phyloP scores from a whole-genome alignment of 2,113 vertebrate genomes.

The Collichthys lucidus region DNA sequence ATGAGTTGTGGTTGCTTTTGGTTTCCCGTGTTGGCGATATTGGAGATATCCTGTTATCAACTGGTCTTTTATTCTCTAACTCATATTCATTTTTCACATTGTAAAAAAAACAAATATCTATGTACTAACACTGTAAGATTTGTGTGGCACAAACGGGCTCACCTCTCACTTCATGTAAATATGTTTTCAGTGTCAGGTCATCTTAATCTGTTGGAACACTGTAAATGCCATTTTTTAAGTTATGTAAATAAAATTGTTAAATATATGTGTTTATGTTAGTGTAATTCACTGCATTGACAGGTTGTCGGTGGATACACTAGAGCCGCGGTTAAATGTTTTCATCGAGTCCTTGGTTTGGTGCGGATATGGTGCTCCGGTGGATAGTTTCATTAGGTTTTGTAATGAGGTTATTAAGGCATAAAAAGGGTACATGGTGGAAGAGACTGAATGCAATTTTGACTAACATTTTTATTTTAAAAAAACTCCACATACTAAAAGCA shows the following conservation, averaged over 20 bases:
- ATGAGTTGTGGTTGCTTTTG: conserved; percentile 35
- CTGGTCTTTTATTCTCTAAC: conserved; percentile 5
- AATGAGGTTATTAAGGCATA: neutral
- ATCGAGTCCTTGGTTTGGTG: neutral
- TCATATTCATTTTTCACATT: conserved; percentile 18
- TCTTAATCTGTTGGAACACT: conserved; percentile 43
- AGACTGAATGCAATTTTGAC: neutral
- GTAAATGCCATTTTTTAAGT: conserved; percentile 57
- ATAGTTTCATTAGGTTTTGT: neutral
- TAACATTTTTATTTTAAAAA: neutral
- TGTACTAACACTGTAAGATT: conserved; percentile 26
- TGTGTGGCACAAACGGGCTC: conserved; percentile 9
- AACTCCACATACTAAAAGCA: neutral
- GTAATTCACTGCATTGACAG: neutral
- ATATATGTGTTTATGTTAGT: conserved; percentile 23
- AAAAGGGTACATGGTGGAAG: neutral
- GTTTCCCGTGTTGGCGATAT: conserved; percentile 35
- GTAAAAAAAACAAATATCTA: neutral
- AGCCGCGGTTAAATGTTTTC: neutral
- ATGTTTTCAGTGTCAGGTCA: conserved; percentile 17
- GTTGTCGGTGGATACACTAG: neutral
- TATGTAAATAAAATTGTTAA: conserved; percentile 64
- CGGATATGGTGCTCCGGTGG: neutral
- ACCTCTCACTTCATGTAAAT: conserved; percentile 47
- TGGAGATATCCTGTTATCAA: conserved; percentile 19